Base-by-base conservation (phyloP, 2,888 invertebrate species). In the Orchestes rusci region DNA sequence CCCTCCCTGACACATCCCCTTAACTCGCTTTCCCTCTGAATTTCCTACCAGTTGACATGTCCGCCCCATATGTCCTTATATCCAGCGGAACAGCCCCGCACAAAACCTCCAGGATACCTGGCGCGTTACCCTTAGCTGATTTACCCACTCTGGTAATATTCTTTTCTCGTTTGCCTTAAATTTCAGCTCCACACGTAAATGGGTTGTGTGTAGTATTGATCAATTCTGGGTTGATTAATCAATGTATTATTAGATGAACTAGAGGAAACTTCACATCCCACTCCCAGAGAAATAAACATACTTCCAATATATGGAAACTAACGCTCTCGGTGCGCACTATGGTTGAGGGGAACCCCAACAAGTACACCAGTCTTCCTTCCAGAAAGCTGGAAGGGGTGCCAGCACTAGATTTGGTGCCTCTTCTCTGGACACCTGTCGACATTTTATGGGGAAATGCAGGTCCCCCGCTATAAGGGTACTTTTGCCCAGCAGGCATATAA, bases 151-250 rank as follows among this genome's bases (percentile, higher is more conserved):
- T n/a, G n/a, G n/a, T n/a, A n/a, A n/a, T n/a, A n/a, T n/a, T n/a
- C n/a, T n/a, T n/a, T n/a, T n/a, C n/a, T n/a, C n/a, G n/a, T n/a
- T n/a, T n/a, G n/a, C n/a, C n/a, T n/a, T n/a, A n/a, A n/a, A n/a
- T n/a, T n/a, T n/a, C n/a, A n/a, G n/a, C 95, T 73, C 77, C 86
- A 84, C 28, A 96, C 95, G 65, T 92, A 92, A 34, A 96, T 88
- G 0, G 96, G 94, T 67, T 96, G 95, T 0, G 92, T 91, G 68
- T 88, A 93, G 69, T 89, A 69, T 89, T 87, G 53, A 94, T 91
- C 37, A 95, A 71, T 64, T 88, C 93, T 88, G 71, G 7, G 74
- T 56, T 10, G 15, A 33, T 15, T 30, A 10, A 13, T 12, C 12
- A 30, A 5, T 30, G 30, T 30, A n/a, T 30, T n/a, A 3, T n/a